phyloP scores from a whole-genome alignment of 1,140 invertebrate genomes.

The Phymorhynchus buccinoides region DNA sequence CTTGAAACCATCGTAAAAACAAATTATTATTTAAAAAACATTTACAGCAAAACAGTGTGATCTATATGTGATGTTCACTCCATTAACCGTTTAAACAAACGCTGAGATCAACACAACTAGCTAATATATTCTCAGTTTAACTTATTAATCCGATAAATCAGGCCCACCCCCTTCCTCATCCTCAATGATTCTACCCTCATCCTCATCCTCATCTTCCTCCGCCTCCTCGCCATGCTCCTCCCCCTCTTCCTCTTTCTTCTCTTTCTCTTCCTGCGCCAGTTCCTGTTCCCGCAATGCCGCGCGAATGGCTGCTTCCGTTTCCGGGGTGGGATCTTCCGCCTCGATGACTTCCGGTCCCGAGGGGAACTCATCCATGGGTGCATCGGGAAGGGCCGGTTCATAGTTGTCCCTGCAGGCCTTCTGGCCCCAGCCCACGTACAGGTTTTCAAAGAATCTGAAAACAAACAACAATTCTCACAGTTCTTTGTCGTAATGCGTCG shows the following conservation, averaged over 20 bases:
- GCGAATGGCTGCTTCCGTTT: constrained; percentile 56
- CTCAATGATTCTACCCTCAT: too few relatives aligned
- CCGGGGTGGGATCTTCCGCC: constrained; percentile 57
- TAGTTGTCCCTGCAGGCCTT: constrained; percentile 51
- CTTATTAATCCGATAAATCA: constrained; percentile 12
- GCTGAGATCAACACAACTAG: too few relatives aligned
- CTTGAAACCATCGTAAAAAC: too few relatives aligned
- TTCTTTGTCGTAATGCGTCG: too few relatives aligned
- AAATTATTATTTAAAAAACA: too few relatives aligned
- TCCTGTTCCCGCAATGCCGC: constrained; percentile 49
- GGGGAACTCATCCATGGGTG: constrained; percentile 56
- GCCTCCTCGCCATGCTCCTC: neutral
- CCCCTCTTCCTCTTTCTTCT: constrained; percentile 35
- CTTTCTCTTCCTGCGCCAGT: constrained; percentile 25
- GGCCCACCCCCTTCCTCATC: too few relatives aligned
- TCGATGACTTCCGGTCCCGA: constrained; percentile 61
- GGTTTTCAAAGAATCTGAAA: constrained; percentile 57
- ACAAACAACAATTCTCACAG: constrained; percentile 28
- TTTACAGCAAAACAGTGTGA: too few relatives aligned
- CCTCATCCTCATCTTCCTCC: constrained; percentile 45
- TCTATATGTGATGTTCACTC: too few relatives aligned
- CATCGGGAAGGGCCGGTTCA: constrained; percentile 50
- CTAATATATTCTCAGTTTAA: too few relatives aligned
- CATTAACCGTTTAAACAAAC: too few relatives aligned
- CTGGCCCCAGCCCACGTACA: constrained; percentile 61